Evolutionary conservation across 2,888 invertebrate genomes (phyloP).

Genomic region (Patella depressa): DNA sequence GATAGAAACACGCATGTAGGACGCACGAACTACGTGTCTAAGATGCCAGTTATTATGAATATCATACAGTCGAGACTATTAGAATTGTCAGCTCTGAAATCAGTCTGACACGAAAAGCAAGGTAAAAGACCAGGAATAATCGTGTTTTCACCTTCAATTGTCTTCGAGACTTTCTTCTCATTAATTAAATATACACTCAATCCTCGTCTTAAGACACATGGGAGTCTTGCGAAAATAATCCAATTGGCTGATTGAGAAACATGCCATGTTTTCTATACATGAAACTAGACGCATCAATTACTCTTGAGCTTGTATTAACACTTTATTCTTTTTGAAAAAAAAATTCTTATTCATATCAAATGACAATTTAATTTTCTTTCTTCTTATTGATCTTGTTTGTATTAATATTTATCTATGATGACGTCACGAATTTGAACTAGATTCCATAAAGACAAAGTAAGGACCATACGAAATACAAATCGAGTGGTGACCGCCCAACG

Average conservation of each 20-base stretch:
- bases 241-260: not conserved
- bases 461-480: no score
- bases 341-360: no score
- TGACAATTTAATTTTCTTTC: no score
- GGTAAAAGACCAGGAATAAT: not conserved
- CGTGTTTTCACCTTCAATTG: conserved; percentile 13
- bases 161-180: not conserved
- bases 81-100: not conserved
- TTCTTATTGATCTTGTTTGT: no score
- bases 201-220: not conserved
- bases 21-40: not conserved
- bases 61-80: conserved; percentile 2
- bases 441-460: no score
- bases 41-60: not conserved
- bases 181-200: conserved; percentile 2
- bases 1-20: not conserved
- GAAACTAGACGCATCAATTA: no score
- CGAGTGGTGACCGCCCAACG: no score
- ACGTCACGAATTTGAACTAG: no score
- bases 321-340: no score
- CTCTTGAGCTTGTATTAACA: no score
- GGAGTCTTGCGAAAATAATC: not conserved
- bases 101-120: not conserved
- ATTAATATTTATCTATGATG: no score
- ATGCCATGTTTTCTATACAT: no score